Base-by-base conservation (phyloP, 2,797 vertebrate species). In the Acanthornis magna region DNA sequence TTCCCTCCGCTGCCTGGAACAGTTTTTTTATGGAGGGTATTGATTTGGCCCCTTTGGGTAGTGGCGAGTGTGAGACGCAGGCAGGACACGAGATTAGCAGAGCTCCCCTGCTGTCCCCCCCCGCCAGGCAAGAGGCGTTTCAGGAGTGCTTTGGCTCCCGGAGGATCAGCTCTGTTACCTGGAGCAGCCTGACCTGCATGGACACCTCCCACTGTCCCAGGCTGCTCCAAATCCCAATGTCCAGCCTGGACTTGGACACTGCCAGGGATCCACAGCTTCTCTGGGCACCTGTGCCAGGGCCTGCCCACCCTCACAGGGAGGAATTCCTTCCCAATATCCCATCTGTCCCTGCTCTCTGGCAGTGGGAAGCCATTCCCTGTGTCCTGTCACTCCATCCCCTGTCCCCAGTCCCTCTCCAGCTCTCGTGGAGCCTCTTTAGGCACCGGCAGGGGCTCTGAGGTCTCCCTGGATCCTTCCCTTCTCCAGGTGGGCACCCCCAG, bases 111-210 rank as follows among this genome's bases (percentile, higher is more conserved):
- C 50, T 67, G 65, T 25, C 29, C 51, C 75, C 71, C 55, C 82
- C 43, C 20, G 9, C 48, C 0, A 2, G 27, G 45, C 67, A 20
- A 60, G 82, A 54, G 68, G 21, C 12, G 0, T 22, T 32, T 66
- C n/a, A 22, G 47, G 42, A 86, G 36, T 0, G 5, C 3, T 18
- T 23, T 38, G 40, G 3, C 71, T 79, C 54, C 42, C 43, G 47
- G 65, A 3, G 0, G 42, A 14, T 40, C 8, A 4, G 27, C 19
- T 55, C 34, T 0, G 0, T 30, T 4, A 4, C 29, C 62, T 13
- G 40, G n/a, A 21, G n/a, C 47, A 40, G 38, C 32, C 50, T 13
- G 18, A 17, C 57, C 78, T 30, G 27, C 50, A 57, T 32, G 43
- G 43, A 51, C 71, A 29, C 11, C 36, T 63, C 0, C 38, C 48